Percentiles rank a stretch among this genome's conserved stretches.
Conservation (phyloP, 2,888 invertebrate genomes). For the Amiota minor region DNA sequence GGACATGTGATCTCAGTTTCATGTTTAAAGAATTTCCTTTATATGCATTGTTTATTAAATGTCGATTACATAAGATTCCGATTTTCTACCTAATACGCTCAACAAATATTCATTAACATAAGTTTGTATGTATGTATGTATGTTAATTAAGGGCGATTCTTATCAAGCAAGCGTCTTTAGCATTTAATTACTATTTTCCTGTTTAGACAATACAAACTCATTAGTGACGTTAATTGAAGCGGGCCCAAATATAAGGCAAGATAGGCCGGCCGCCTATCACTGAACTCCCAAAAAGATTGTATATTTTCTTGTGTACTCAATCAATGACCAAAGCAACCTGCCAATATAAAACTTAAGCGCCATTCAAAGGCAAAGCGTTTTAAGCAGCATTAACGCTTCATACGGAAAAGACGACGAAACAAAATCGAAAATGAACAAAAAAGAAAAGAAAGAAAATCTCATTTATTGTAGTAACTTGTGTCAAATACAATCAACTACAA, state of each 20-base stretch:
- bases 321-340: too few species aligned
- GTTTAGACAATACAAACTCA: not conserved
- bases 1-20: too few species aligned
- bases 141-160: too few species aligned
- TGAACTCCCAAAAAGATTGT: not conserved
- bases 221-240: slow-evolving; percentile 12
- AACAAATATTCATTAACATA: too few species aligned
- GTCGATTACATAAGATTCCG: too few species aligned
- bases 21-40: too few species aligned
- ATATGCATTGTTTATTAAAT: too few species aligned
- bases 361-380: slow-evolving; percentile 30
- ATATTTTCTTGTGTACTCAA: too few species aligned
- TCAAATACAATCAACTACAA: slow-evolving; percentile 25
- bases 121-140: too few species aligned
- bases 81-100: too few species aligned
- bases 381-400: slow-evolving; percentile 16
- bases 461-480: slow-evolving; percentile 37
- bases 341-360: too few species aligned
- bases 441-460: slow-evolving; percentile 25
- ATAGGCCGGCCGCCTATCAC: not conserved
- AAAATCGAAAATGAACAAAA: not conserved
- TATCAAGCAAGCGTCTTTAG: not conserved
- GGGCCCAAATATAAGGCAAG: not conserved
- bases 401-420: not conserved
- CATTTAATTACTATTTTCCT: slow-evolving; percentile 10